Evolutionary conservation across 2,888 invertebrate genomes (phyloP).

Genomic region (Agonopterix subpropinquella): DNA sequence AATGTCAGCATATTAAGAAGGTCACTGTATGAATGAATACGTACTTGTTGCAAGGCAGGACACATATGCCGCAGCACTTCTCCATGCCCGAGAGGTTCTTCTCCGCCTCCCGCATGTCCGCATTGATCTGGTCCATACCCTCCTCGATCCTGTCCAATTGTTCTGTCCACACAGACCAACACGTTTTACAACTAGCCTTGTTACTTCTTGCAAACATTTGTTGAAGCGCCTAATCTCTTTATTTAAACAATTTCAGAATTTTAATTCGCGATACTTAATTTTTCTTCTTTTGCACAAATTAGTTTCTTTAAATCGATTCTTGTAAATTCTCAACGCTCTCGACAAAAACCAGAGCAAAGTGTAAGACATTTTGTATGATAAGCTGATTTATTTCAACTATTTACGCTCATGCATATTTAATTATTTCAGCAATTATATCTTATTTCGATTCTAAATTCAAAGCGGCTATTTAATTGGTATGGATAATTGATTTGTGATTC

Average conservation of each 20-base stretch:
- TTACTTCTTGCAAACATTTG: conserved; percentile 30
- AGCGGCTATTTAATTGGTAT: conserved; percentile 35
- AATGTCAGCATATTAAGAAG: no score
- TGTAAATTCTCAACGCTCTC: conserved; percentile 77
- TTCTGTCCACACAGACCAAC: conserved; percentile 80
- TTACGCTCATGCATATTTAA: conserved; percentile 47
- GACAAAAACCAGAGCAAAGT: conserved; percentile 66
- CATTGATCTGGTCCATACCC: conserved; percentile 99
- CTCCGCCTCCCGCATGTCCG: conserved; percentile 99
- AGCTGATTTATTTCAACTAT: conserved; percentile 35
- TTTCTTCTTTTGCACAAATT: conserved; percentile 3
- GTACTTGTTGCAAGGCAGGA: conserved; percentile 98
- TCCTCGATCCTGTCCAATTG: conserved; percentile 99
- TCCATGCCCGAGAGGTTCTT: conserved; percentile 99
- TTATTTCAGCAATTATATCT: conserved; percentile 41
- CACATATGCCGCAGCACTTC: conserved; percentile 99
- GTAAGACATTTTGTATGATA: conserved; percentile 52
- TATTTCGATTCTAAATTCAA: conserved; percentile 29
- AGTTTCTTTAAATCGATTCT: conserved; percentile 18
- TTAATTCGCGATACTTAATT: conserved; percentile 22
- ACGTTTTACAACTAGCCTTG: conserved; percentile 47
- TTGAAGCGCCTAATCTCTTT: conserved; percentile 52
- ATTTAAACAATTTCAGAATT: conserved; percentile 11
- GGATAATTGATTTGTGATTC: conserved; percentile 13
- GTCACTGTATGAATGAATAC: no score